Base-by-base conservation (phyloP, 2,113 vertebrate genomes). In the Oncorhynchus gorbuscha region DNA sequence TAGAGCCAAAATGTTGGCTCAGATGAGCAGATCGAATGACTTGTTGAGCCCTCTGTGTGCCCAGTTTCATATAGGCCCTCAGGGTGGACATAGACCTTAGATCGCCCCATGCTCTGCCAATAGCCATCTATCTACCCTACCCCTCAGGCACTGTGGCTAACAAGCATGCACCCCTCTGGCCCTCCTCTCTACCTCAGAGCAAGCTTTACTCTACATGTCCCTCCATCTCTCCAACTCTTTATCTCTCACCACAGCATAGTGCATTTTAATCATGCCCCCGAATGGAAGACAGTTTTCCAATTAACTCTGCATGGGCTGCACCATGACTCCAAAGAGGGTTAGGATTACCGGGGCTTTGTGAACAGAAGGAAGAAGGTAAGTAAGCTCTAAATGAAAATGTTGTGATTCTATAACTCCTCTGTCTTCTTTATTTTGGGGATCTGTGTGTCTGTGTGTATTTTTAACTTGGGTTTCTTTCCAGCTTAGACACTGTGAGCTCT, bases 221-320 rank as follows among this genome's bases (percentile, higher is more conserved):
- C 35, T 64, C 79, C 73, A 89, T 90, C 90, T 88, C 87, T 68
- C 83, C 6, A 28, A 81, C 83, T 87, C 89, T 85, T 91, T 91
- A 90, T 90, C 90, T 48, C 84, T 11, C 76, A 84, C 84, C 80
- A 83, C 92, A 92, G 90, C 85, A 80, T 81, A 82, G 83, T 82
- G 85, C 86, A 83, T 90, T 93, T 87, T 92, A 92, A 93, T 92
- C 91, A 88, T 89, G 89, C 84, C 89, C 83, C 79, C 79, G 74
- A 92, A 91, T 86, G 83, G 85, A 81, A 89, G 87, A 89, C 86
- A 82, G 87, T 87, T 91, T 93, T 92, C 89, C 91, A 93, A 93
- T 93, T 93, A 93, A 90, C 86, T 61, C 77, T 16, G 73, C 83
- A 85, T 83, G 68, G 61, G 35, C 12, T 81, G 69, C 86, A 74